A percentile compares a stretch with the other conserved stretches of the same genome.
Evolutionary conservation across 2,797 vertebrate species (phyloP).

Genomic region (Pelochelys cantorii): DNA sequence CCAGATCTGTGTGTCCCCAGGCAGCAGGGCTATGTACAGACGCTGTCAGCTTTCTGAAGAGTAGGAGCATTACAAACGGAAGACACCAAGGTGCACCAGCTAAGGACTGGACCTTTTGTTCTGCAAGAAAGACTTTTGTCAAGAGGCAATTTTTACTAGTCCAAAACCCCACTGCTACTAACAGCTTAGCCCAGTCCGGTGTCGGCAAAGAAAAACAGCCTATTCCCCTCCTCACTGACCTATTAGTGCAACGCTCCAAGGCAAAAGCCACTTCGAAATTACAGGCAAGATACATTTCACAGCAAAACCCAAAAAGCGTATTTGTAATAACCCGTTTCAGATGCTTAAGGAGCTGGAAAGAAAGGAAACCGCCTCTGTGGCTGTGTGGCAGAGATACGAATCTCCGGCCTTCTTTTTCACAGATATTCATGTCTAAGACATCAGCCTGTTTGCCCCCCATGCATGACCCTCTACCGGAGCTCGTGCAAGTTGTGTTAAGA

Average conservation of each 20-base stretch:
- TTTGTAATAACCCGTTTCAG: neutral
- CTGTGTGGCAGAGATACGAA: neutral
- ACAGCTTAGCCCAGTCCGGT: neutral
- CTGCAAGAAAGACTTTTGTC: neutral
- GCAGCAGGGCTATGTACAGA: neutral
- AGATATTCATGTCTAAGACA: fast-evolving
- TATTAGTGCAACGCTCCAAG: neutral
- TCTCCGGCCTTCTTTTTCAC: neutral
- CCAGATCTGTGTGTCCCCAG: neutral
- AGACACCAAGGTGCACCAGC: neutral
- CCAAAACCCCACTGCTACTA: neutral
- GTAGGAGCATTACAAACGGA: neutral
- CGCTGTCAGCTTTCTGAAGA: neutral
- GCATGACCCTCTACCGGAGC: neutral
- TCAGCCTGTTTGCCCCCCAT: fast-evolving
- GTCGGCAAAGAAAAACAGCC: neutral
- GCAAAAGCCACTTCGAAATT: neutral
- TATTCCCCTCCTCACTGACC: neutral
- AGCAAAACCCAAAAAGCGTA: neutral
- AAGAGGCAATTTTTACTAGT: neutral
- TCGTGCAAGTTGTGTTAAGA: neutral
- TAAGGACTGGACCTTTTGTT: neutral
- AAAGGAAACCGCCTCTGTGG: neutral
- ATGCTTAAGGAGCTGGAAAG: neutral
- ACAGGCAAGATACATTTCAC: neutral